Evolutionary conservation across 2,888 invertebrate genomes (phyloP), one percentile per base, ranked within the genome.

Genomic region (Ennomos erosarius): DNA sequence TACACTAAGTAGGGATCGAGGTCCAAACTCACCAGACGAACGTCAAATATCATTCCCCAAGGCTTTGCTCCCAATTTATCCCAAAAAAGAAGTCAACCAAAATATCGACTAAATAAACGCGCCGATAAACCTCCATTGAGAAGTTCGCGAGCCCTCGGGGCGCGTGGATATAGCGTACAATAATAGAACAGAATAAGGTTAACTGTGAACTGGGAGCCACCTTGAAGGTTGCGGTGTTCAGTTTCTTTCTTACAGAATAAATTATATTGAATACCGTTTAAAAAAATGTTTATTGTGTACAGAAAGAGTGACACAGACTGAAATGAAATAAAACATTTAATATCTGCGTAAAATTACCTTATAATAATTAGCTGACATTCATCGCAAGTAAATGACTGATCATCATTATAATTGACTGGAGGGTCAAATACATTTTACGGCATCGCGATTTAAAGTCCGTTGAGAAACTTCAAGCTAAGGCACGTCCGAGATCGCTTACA

Each of bases 71-170:
- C 33, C 26, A 26, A 48, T 48, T 39, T 39, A 39, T 49, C 13
- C 39, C 36, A 43, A 53, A 49, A 45, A 46, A 49, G 26, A 47
- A 34, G 48, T 48, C 12, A 16, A 42, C 39, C 40, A 49, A 46
- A 50, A 59, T 53, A 54, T 35, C 43, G 54, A 59, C 54, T 50
- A 50, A 59, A 53, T 53, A 54, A 59, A 59, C 45, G 54, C 35
- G 8, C 36, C 49, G 54, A 59, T 54, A 59, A 59, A 45, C 37
- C 33, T 53, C 46, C 59, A 59, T 59, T 59, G 54, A 59, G 54
- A 54, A 50, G 42, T 13, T 49, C 36, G 5, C 37, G n/a, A 16
- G 34, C 52, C 59, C 54, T 45, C 36, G 26, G 50, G 59, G 54
- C 42, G 35, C 48, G 46, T 26, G 59, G 44, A 11, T 39, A 39